Conservation (phyloP, 2,113 vertebrate genomes). For the Megaleporinus macrocephalus region DNA sequence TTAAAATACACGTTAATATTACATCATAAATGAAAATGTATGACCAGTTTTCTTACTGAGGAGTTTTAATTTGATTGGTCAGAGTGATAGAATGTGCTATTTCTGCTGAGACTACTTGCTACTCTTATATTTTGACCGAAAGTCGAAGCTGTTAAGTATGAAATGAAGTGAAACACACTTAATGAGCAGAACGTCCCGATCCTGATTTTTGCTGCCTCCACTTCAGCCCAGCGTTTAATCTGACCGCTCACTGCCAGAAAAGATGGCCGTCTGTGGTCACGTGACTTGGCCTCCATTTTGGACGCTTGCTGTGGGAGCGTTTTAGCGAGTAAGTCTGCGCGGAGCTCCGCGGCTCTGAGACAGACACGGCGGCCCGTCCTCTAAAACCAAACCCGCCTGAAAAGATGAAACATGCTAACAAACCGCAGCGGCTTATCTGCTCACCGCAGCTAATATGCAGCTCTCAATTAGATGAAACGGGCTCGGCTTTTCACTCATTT, state of each 20-base stretch:
- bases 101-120: no score
- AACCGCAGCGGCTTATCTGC: conserved; percentile 75
- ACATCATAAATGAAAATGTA: no score
- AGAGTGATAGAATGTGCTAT: no score
- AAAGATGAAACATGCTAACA: conserved; percentile 60
- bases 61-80: no score
- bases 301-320: conserved; percentile 47
- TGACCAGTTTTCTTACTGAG: no score
- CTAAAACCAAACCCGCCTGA: conserved; percentile 37
- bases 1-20: no score
- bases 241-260: conserved; percentile 23
- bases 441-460: conserved; percentile 73
- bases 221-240: not conserved
- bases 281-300: conserved; percentile 65
- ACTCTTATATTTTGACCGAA: no score
- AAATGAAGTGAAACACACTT: no score
- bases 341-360: not conserved
- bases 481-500: conserved; percentile 69
- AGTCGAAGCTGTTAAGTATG: no score
- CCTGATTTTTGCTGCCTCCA: no score
- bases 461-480: conserved; percentile 76
- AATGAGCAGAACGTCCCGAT: no score
- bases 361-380: conserved; percentile 18
- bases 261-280: conserved; percentile 64
- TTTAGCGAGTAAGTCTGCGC: conserved; percentile 28